Evolutionary conservation across 92 coral and sea anemone species (phyloP), one percentile per base, ranked within the genome.

Genomic region (Actinernus sp.): DNA sequence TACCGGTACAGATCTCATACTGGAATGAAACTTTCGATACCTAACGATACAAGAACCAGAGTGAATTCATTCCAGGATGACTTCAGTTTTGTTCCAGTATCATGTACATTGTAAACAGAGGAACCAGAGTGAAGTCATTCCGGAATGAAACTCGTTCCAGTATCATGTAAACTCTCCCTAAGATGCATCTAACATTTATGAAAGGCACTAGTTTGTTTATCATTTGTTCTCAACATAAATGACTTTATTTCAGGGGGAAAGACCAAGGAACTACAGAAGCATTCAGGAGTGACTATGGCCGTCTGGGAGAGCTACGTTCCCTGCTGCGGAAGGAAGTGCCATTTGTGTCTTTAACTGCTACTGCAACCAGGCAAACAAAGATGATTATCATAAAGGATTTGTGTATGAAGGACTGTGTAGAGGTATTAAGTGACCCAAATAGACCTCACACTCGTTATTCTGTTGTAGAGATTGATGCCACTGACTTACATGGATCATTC

Each of bases 271-370:
- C 14, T 21, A 27, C 54, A 8, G 55, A 18, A 38, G 80, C 80
- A 26, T 73, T 73, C 49, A 43, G 80, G 47, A 22, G 38, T 1
- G 80, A 73, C 26, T 73, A 73, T 63, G 75, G 80, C 11, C 41
- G 73, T 20, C 63, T 74, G 31, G n/a, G n/a, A n/a, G n/a, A n/a
- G n/a, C n/a, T n/a, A n/a, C 32, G 75, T 5, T 57, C 68, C 38
- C 30, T 52, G 6, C 25, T 65, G 4, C n/a, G n/a, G n/a, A 38
- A 52, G n/a, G 66, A 66, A 4, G 76, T 66, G 10, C 84, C 68
- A 16, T 67, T 76, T 23, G 51, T 67, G 0, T 13, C 34, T n/a
- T 39, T 66, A 25, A 77, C 77, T 6, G 83, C 84, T 20, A 77
- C 84, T 10, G 84, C 84, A 29, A 77, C 84, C 3, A 41, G 43